Base-by-base conservation (phyloP, 2,888 invertebrate species). In the Criorhina ranunculi region DNA sequence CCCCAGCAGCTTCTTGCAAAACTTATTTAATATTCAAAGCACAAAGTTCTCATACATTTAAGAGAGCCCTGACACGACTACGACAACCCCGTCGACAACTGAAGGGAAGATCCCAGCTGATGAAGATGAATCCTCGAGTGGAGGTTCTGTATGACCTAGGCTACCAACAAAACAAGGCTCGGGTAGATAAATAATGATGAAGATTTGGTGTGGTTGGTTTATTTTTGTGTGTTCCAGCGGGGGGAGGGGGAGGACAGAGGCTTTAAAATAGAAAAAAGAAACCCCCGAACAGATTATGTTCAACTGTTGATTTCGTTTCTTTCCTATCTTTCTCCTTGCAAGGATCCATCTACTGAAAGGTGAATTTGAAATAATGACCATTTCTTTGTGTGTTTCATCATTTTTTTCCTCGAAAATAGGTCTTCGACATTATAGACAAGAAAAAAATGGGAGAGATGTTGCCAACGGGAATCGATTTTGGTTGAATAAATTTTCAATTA, bases 81-180 rank as follows among this genome's bases (percentile, higher is more conserved):
- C 31, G 53, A 46, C 57, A 37, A 19, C 9, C 11, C 40, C 64
- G 69, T 19, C 15, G 62, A 53, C 44, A 42, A 76, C 60, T 67
- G 77, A 70, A 73, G 66, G 51, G 42, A 51, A 70, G 40, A 62
- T 70, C 40, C 75, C 40, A 53, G 29, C 53, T 66, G 85, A 85
- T 80, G 85, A 85, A 85, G 85, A 85, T 76, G 76, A 80, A 85
- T 85, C 75, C 64, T 85, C 75, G 59, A 69, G 69, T 40, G 57
- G 46, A 15, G 66, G 62, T 83, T 69, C 73, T 64, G 35, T 62
- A 44, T 64, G 67, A 73, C 79, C 67, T 69, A 55, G 66, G 46
- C 60, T 24, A 70, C 49, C 59, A 40, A 59, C 33, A 73, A 57
- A 29, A 35, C n/a, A 19, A 46, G 40, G 62, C 6, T 29, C 31